Base-by-base conservation (phyloP, 2,888 invertebrate species). In the Mythimna impura region DNA sequence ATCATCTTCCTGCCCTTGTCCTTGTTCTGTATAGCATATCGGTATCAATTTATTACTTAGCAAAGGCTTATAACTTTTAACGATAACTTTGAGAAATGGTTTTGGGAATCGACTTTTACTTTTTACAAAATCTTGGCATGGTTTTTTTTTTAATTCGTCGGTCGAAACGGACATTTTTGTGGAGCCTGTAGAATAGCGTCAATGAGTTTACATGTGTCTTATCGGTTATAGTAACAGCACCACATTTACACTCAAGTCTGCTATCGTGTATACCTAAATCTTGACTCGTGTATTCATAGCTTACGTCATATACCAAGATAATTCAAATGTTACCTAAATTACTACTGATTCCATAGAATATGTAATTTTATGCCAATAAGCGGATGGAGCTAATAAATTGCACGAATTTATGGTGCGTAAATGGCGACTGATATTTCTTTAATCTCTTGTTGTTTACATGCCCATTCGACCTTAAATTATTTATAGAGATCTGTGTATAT, bases 321-420 rank as follows among this genome's bases (percentile, higher is more conserved):
- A 8, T 20, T 34, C 12, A 34, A 25, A 5, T 47, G 17, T 17
- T 9, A 34, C 43, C 30, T 14, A 30, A 40, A 3, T 12, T n/a
- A 61, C 17, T 20, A 43, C 47, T n/a, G 20, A n/a, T 52, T 50
- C 25, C 25, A 36, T 3, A 58, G 34, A 65, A 65, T 0, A 52
- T 54, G 17, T 52, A 64, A 47, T 60, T 54, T 54, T 40, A 43
- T 40, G 22, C n/a, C 62, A 61, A 47, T 55, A 66, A 60, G 3
- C 82, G 66, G 54, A 82, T 77, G 55, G 17, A 20, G 52, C 47
- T 61, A 67, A 66, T 82, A 82, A 78, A 79, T 79, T 67, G 52
- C 30, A 47, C 34, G 64, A 77, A 50, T 79, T 79, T 65, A 82
- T 79, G 63, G 71, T 30, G 30, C 82, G 78, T 78, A 60, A 62